Conservation (phyloP, 2,113 vertebrate genomes). For the Podiceps cristatus region DNA sequence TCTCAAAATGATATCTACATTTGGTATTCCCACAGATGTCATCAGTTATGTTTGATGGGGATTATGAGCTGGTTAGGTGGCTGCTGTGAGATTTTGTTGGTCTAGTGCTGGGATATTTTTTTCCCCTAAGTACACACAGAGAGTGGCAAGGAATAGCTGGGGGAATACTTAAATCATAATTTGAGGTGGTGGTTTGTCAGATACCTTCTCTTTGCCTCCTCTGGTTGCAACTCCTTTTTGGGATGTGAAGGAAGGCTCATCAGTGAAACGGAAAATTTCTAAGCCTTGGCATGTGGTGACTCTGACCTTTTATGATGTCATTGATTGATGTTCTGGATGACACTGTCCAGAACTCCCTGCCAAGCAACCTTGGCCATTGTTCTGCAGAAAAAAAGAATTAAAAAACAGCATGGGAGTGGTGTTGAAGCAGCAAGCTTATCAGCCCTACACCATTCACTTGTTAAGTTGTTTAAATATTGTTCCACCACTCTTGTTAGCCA, state of each 20-base stretch:
- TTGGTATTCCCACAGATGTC: not conserved
- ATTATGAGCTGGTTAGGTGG: not conserved
- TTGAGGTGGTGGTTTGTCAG: not conserved
- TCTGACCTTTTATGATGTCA: constrained; percentile 2
- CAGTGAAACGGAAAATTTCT: constrained; percentile 38
- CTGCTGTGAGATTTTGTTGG: not conserved
- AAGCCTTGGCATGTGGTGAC: not conserved
- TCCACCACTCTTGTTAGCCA: not conserved
- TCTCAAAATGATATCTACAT: not conserved
- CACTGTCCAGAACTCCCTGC: not conserved
- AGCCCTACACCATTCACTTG: not conserved
- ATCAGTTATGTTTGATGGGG: not conserved
- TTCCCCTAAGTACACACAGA: not conserved
- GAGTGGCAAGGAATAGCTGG: not conserved
- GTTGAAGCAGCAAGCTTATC: not conserved
- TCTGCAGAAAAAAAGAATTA: not conserved
- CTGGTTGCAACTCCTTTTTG: not conserved
- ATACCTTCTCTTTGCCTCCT: not conserved
- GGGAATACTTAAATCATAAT: not conserved
- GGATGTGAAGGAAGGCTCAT: not conserved
- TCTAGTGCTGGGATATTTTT: not conserved
- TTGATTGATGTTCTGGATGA: constrained; percentile 21
- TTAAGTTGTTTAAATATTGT: not conserved
- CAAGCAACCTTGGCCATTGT: not conserved
- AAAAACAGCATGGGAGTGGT: rapidly evolving